Evolutionary conservation across 2,888 invertebrate genomes (phyloP).

Genomic region (Heteromyza rotundicornis): DNA sequence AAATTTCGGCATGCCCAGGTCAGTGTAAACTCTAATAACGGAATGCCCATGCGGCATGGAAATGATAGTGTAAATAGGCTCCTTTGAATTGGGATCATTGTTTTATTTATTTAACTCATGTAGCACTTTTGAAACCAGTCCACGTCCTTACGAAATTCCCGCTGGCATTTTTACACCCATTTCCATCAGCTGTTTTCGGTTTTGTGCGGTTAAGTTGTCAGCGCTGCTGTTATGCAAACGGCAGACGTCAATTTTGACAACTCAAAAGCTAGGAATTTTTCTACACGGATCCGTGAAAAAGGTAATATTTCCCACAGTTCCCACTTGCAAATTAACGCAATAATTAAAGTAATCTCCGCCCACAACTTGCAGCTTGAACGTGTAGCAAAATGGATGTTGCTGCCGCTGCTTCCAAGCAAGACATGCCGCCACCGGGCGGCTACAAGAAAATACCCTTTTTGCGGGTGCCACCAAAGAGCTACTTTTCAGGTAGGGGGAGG

Average conservation of each 20-base stretch:
- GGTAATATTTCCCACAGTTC: background rate
- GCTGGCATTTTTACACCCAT: background rate
- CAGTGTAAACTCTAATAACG: no score
- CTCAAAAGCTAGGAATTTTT: slow-evolving; percentile 6
- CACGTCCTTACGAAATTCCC: no score
- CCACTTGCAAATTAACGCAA: background rate
- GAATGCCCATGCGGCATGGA: no score
- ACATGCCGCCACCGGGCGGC: slow-evolving; percentile 93
- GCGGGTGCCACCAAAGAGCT: slow-evolving; percentile 75
- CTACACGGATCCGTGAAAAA: background rate
- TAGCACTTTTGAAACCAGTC: no score
- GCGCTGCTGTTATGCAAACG: slow-evolving; percentile 53
- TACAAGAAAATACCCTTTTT: slow-evolving; percentile 78
- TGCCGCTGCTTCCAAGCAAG: slow-evolving; percentile 70
- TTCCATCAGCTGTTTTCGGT: background rate
- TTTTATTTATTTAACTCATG: no score
- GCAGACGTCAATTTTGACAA: slow-evolving; percentile 39
- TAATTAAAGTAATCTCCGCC: background rate
- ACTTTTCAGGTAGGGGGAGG: slow-evolving; percentile 75
- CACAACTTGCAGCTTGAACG: background rate
- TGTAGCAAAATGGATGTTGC: slow-evolving; percentile 43
- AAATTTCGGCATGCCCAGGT: no score
- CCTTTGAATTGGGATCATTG: no score
- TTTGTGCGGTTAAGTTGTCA: slow-evolving; percentile 30
- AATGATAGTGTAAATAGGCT: no score